Base-by-base conservation (phyloP, 2,113 vertebrate species). In the Rhinopomastus cyanomelas region DNA sequence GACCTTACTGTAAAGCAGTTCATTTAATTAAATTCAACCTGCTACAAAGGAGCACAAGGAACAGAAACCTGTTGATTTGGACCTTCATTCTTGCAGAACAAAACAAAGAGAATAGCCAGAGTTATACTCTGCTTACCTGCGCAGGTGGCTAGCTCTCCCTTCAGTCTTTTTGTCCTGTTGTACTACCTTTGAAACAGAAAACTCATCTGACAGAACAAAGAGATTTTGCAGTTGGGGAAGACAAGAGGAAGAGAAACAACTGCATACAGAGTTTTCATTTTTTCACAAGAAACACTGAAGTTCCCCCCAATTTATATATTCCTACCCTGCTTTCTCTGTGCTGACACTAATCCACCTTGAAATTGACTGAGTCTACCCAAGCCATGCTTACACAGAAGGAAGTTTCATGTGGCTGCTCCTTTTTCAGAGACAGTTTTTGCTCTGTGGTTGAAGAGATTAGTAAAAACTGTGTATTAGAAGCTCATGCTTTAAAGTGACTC, bases 341-440 rank as follows among this genome's bases (percentile, higher is more conserved):
- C 77, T 96, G 96, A 97, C 95, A 94, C 89, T 97, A 97, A 97
- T 96, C 95, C 73, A 6, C 96, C 96, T 97, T 98, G 97, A 97
- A 97, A 97, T 96, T 97, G 97, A 92, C 93, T 96, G 96, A 96
- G 96, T 98, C 92, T 81, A 62, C 81, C 91, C 90, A 87, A 97
- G 88, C 69, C 96, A 75, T 94, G 90, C 96, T 97, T 96, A 96
- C 93, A 96, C 2, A 9, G 87, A 96, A 96, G 90, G 30, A 42
- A 96, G 92, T 91, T 97, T 96, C 96, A 96, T 95, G 92, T 94
- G 93, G 85, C 82, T 65, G 32, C n/a, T 95, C 93, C 95, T 95
- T 89, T 92, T 94, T 97, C 89, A 94, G 68, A 95, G 89, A 78
- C 85, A 94, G 91, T 95, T 96, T 94, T 90, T 95, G 90, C 76